These are phyloP conservation scores for Drosophila mulleri DNA, from an alignment of 2,888 invertebrate species.

Conservation along the genomic window DNA sequence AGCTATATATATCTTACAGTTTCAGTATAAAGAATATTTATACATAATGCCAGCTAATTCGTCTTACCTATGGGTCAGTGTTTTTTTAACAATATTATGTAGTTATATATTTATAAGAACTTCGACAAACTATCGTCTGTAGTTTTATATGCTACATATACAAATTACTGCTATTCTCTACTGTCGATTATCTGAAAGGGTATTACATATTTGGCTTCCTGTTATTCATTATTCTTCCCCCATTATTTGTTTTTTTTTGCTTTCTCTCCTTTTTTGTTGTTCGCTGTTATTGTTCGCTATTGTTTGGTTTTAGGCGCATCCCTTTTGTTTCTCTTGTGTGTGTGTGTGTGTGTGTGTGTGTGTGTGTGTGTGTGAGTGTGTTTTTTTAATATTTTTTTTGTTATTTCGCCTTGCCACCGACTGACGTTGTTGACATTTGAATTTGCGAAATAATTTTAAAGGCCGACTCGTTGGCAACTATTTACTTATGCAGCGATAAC, in stretches of 20 bases:
- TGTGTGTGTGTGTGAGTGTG: too few relatives aligned
- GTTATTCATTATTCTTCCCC: background rate
- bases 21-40: too few relatives aligned
- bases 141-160: too few relatives aligned
- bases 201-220: background rate
- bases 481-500: constrained; percentile 49
- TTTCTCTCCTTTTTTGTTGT: background rate
- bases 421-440: constrained; percentile 50
- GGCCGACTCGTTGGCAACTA: constrained; percentile 35
- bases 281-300: constrained; percentile 12
- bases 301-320: constrained; percentile 13
- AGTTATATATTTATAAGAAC: too few relatives aligned
- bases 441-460: constrained; percentile 36
- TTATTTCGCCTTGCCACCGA: constrained; percentile 1
- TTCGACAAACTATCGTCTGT: too few relatives aligned
- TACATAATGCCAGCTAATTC: too few relatives aligned
- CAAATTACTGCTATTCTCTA: too few relatives aligned
- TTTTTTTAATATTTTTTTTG: background rate
- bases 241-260: background rate
- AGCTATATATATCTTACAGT: too few relatives aligned
- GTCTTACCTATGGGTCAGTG: too few relatives aligned
- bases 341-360: too few relatives aligned
- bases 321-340: constrained; percentile 17
- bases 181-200: background rate
- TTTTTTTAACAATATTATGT: too few relatives aligned